Evolutionary conservation across 2,797 vertebrate species (phyloP), one percentile per base, ranked within the genome.

Genomic region (Ambastaia sidthimunki): DNA sequence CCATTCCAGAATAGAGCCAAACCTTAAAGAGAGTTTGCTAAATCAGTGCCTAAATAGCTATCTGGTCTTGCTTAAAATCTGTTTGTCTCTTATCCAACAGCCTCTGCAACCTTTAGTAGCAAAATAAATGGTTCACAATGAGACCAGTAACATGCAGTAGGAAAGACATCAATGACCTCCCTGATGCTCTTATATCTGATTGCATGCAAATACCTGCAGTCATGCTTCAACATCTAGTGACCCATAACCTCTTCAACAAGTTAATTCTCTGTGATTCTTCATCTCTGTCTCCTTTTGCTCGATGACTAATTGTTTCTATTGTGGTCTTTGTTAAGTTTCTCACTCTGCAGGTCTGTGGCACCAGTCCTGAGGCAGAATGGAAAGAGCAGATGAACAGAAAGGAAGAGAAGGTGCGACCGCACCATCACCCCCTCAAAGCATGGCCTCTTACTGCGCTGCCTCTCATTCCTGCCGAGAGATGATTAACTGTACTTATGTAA

Each of bases 401-500:
- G 82, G 66, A 90, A 87, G 88, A 88, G 87, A 82, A 81, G 88
- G 91, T 82, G 79, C 84, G 86, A 89, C 84, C 89, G 91, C 90
- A 89, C 90, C 89, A 84, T 81, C 84, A 78, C 93, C 93, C 89
- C 93, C 92, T 90, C 91, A 93, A 92, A 92, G 90, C 89, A 91
- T 92, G 86, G 89, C 85, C 73, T 82, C 84, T 82, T 52, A 76
- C 82, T 69, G 76, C 19, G 79, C 72, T 71, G 41, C 76, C 79
- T 71, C 76, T 72, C 67, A 79, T 76, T 74, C 82, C 85, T 80
- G 87, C 85, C 50, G 86, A 76, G 86, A 83, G 81, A 89, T 90
- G 87, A 89, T 83, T 88, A 85, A 80, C 85, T 80, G 78, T 52
- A 37, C 67, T 86, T 82, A 82, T 68, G 55, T 80, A 86, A 85